phyloP scores from a whole-genome alignment of 2,797 vertebrate genomes.

The Borostomias antarcticus region DNA sequence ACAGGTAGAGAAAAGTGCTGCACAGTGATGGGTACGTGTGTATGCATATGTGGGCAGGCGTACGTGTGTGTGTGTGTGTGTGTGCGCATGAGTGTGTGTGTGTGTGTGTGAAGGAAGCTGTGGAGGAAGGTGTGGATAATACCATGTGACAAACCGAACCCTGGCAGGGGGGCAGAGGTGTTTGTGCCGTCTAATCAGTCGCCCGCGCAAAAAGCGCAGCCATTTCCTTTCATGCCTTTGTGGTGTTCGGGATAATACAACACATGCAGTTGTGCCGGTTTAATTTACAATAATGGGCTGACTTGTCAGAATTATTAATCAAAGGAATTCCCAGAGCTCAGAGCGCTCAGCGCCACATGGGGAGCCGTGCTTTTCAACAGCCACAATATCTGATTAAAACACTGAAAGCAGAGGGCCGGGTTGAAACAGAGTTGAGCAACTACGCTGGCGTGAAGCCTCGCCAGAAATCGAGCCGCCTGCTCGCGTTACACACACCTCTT shows the following conservation, averaged over 20 bases:
- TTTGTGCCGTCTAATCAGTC: constrained; percentile 60
- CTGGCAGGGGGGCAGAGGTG: constrained; percentile 45
- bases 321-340: constrained; percentile 54
- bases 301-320: constrained; percentile 68
- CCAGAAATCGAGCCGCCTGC: constrained; percentile 41
- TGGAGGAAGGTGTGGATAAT: constrained; percentile 36
- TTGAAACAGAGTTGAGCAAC: constrained; percentile 44
- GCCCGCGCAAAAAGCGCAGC: constrained; percentile 40
- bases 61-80: neutral
- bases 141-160: constrained; percentile 46
- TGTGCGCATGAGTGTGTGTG: neutral
- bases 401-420: constrained; percentile 1
- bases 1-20: neutral
- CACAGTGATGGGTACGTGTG: neutral
- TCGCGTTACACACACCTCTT: constrained; percentile 64
- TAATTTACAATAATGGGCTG: constrained; percentile 63
- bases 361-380: constrained; percentile 31
- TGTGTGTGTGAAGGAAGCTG: neutral
- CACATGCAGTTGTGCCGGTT: constrained; percentile 47
- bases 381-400: constrained; percentile 40
- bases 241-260: constrained; percentile 51
- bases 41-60: too few relatives aligned
- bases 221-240: constrained; percentile 43
- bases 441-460: constrained; percentile 25
- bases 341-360: constrained; percentile 13